A percentile compares a stretch with the other conserved stretches of the same genome.
These are phyloP conservation scores for Orestias chungarensis DNA, from an alignment of 2,797 vertebrate species.

Conservation along the genomic window DNA sequence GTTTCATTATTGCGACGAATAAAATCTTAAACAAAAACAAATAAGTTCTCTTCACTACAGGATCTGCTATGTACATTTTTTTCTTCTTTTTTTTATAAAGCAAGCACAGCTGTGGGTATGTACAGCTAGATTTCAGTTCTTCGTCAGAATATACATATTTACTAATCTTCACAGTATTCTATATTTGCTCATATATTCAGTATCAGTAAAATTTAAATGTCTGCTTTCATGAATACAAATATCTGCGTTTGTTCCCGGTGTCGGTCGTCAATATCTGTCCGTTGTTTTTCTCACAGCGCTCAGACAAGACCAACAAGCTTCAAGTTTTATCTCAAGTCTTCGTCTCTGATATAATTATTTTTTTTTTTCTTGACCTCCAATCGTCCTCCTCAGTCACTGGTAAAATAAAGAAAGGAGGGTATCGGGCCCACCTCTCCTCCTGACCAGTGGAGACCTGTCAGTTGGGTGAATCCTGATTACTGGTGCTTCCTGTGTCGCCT, in stretches of 20 bases:
- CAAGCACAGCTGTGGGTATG: conserved; percentile 92
- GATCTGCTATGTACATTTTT: conserved; percentile 88
- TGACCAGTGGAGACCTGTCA: conserved; percentile 37
- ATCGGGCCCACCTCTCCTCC: conserved; percentile 9
- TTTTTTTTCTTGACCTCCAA: neutral
- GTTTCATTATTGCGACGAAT: conserved; percentile 97
- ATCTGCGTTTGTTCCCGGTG: conserved; percentile 57
- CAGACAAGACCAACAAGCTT: conserved; percentile 41
- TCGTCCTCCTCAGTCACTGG: conserved; percentile 63
- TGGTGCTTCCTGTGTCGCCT: conserved; percentile 43
- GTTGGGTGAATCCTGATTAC: conserved; percentile 47
- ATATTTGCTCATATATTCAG: conserved; percentile 72
- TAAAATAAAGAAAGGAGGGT: no score
- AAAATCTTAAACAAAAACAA: conserved; percentile 93
- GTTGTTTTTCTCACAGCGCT: conserved; percentile 61
- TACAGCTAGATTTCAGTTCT: conserved; percentile 88
- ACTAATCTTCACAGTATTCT: conserved; percentile 91
- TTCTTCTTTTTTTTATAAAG: conserved; percentile 98
- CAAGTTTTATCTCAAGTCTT: conserved; percentile 70
- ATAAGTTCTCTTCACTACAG: conserved; percentile 89
- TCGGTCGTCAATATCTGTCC: conserved; percentile 63
- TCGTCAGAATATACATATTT: conserved; percentile 95
- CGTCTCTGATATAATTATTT: conserved; percentile 61
- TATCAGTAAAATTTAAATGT: conserved; percentile 70
- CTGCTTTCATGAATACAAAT: conserved; percentile 66